Conservation (phyloP, 2,797 vertebrate genomes). For the Protosalanx chinensis region DNA sequence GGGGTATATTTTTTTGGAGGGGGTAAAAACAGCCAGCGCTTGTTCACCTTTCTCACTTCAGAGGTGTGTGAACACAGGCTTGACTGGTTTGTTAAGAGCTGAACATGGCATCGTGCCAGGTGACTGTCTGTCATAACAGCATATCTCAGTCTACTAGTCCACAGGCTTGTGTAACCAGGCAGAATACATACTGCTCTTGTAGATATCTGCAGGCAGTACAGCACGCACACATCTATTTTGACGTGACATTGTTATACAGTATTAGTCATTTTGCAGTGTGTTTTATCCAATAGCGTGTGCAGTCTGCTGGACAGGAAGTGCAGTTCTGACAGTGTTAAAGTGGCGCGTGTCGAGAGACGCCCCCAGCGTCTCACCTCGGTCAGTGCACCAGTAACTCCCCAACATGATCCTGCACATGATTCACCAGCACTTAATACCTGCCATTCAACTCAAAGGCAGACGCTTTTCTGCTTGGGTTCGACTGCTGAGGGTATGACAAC, state of each 20-base stretch:
- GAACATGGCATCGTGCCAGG: background rate
- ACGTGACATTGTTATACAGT: background rate
- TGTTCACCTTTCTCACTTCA: background rate
- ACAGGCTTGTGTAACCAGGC: background rate
- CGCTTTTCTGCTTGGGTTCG: too few species aligned
- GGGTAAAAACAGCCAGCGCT: background rate
- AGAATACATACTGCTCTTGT: background rate
- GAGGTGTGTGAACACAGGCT: background rate
- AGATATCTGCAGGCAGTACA: background rate
- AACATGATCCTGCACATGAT: too few species aligned
- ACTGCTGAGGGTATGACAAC: constrained; percentile 1
- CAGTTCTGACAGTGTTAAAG: too few species aligned
- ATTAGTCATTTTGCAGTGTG: too few species aligned
- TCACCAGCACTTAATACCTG: too few species aligned
- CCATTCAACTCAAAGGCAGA: too few species aligned
- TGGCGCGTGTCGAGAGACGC: too few species aligned
- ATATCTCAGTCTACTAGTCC: background rate
- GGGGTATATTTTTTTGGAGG: background rate
- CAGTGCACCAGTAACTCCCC: too few species aligned
- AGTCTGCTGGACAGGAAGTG: too few species aligned
- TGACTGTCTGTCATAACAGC: too few species aligned
- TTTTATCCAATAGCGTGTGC: too few species aligned
- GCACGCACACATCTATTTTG: background rate
- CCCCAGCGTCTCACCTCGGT: too few species aligned
- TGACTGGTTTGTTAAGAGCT: background rate